A percentile compares a stretch with the other conserved stretches of the same genome.
Evolutionary conservation across 2,113 vertebrate genomes (phyloP).

Genomic region (Vicugna pacos): DNA sequence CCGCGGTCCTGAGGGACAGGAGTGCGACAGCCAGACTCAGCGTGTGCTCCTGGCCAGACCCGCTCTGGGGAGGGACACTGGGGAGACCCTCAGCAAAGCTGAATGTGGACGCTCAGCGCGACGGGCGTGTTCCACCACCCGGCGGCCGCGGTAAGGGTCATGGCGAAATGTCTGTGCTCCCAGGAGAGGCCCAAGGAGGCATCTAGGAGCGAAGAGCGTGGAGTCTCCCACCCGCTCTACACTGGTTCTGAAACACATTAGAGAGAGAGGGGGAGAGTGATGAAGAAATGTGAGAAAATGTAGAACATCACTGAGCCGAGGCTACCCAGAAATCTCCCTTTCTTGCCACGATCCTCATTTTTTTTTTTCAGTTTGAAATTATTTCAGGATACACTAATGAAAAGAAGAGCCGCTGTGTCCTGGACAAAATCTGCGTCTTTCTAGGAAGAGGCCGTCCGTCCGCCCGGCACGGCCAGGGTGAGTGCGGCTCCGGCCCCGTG

Average conservation of each 20-base stretch:
- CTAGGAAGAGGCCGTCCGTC: neutral
- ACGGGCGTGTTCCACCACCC: neutral
- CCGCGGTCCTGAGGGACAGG: accelerated
- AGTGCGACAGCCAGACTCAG: accelerated
- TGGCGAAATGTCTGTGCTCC: accelerated
- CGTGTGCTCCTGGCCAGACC: neutral
- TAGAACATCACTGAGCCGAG: neutral
- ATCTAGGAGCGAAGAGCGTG: accelerated
- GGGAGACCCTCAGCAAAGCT: accelerated
- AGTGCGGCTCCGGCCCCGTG: neutral
- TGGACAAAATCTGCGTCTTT: neutral
- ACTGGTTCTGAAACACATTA: neutral
- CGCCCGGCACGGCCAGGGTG: neutral
- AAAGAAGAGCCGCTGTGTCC: neutral
- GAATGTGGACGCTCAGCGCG: accelerated
- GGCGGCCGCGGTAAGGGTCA: no score
- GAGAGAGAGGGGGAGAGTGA: neutral
- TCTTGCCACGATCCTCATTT: neutral
- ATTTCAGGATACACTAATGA: neutral
- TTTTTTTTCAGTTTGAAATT: neutral
- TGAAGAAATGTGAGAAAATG: neutral
- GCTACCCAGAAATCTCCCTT: neutral
- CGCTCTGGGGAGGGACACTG: neutral
- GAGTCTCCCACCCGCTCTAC: neutral
- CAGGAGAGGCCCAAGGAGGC: accelerated